phyloP scores from a whole-genome alignment of 1,140 invertebrate species.

The Berghia stephanieae region DNA sequence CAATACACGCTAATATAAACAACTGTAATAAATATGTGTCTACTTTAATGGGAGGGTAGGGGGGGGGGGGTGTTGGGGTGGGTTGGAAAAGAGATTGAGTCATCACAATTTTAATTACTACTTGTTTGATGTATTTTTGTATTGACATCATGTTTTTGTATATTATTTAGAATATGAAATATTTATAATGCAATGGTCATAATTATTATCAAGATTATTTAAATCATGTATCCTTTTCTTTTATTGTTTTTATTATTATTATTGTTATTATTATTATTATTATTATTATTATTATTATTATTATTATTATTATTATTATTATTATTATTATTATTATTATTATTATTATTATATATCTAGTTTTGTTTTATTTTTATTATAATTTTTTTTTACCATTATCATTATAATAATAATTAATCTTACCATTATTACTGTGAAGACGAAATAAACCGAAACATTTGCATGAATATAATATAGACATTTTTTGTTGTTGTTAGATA shows the following conservation, averaged over 20 bases:
- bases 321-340: background rate
- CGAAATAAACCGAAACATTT: too few species aligned
- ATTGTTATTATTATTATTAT: slow-evolving; percentile 22
- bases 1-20: too few species aligned
- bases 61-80: too few species aligned
- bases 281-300: background rate
- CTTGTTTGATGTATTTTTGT: background rate
- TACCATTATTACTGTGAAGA: background rate
- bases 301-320: slow-evolving; percentile 21
- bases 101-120: background rate
- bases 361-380: background rate
- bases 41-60: too few species aligned
- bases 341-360: background rate
- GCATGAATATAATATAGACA: too few species aligned
- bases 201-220: slow-evolving; percentile 15
- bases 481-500: too few species aligned
- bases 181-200: slow-evolving; percentile 13
- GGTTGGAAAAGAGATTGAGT: too few species aligned
- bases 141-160: background rate
- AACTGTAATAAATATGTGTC: too few species aligned
- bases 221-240: background rate
- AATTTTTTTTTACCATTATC: slow-evolving; percentile 14
- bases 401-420: slow-evolving; percentile 13
- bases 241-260: slow-evolving; percentile 24
- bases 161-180: too few species aligned